Conservation (phyloP, 1,140 invertebrate species). For the Achatina immaculata region DNA sequence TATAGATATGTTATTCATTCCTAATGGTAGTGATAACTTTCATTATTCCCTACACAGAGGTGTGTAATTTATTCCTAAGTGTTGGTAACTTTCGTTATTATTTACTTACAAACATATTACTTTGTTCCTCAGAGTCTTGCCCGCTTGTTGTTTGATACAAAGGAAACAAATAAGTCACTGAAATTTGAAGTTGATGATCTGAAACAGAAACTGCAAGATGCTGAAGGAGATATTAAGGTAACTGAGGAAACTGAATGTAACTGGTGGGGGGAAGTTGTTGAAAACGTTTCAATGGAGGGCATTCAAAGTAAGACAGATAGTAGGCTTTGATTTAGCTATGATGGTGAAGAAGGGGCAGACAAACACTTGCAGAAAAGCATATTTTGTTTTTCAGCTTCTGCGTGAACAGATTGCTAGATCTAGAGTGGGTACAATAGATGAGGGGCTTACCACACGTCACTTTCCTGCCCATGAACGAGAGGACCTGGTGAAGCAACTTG, state of each 20-base stretch:
- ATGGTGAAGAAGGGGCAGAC: too few relatives aligned
- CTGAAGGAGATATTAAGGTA: constrained; percentile 81
- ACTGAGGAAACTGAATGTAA: background rate
- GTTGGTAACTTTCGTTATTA: too few relatives aligned
- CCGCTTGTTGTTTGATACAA: constrained; percentile 74
- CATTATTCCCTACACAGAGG: too few relatives aligned
- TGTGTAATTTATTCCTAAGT: too few relatives aligned
- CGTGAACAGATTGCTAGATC: constrained; percentile 71
- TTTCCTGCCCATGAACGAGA: constrained; percentile 75
- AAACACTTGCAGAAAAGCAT: too few relatives aligned
- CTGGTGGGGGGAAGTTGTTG: too few relatives aligned
- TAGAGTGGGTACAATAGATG: constrained; percentile 68
- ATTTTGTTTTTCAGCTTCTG: constrained; percentile 66
- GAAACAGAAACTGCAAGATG: constrained; percentile 80
- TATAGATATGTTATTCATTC: too few relatives aligned
- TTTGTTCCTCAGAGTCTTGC: constrained; percentile 54
- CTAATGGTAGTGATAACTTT: too few relatives aligned
- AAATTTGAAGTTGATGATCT: constrained; percentile 80
- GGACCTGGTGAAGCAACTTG: constrained; percentile 80
- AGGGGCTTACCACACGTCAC: constrained; percentile 67
- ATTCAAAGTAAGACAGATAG: too few relatives aligned
- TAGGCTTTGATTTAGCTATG: too few relatives aligned
- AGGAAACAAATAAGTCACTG: constrained; percentile 79
- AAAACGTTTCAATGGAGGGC: too few relatives aligned
- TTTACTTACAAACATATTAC: too few relatives aligned